Evolutionary conservation across 2,888 invertebrate species (phyloP).

Genomic region (Drosophila aldrichi): DNA sequence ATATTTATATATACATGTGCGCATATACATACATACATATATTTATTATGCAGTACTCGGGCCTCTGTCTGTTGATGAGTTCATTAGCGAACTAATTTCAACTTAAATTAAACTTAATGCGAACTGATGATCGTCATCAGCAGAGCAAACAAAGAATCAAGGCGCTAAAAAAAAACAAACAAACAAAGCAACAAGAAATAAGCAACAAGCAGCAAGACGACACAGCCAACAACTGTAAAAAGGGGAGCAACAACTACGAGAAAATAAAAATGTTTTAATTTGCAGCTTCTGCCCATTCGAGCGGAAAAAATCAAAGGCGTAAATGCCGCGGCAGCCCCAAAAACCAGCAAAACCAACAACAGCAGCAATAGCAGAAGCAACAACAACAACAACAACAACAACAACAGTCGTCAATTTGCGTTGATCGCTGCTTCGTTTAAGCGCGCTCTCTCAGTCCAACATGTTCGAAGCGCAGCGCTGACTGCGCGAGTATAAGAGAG

Average conservation of each 20-base stretch:
- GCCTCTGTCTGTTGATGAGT: conserved; percentile 75
- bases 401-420: conserved; percentile 36
- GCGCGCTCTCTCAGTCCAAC: conserved; percentile 42
- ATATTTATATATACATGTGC: not conserved
- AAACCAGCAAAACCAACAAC: conserved; percentile 18
- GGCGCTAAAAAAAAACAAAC: conserved; percentile 55
- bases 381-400: conserved; percentile 12
- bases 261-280: conserved; percentile 78
- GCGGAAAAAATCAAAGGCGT: conserved; percentile 81
- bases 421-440: conserved; percentile 36
- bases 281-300: conserved; percentile 80
- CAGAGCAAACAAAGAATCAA: conserved; percentile 79
- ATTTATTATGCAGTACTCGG: conserved; percentile 14
- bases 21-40: not conserved
- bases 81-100: conserved; percentile 84
- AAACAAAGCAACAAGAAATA: conserved; percentile 43
- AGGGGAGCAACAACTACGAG: conserved; percentile 37
- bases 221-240: conserved; percentile 46
- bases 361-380: conserved; percentile 15
- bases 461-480: conserved; percentile 58
- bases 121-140: conserved; percentile 81
- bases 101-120: conserved; percentile 84
- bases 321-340: conserved; percentile 53
- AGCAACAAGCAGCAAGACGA: conserved; percentile 7
- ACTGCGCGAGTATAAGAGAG: conserved; percentile 20